phyloP scores from a whole-genome alignment of 2,888 invertebrate species.

The Coenonympha arcania region DNA sequence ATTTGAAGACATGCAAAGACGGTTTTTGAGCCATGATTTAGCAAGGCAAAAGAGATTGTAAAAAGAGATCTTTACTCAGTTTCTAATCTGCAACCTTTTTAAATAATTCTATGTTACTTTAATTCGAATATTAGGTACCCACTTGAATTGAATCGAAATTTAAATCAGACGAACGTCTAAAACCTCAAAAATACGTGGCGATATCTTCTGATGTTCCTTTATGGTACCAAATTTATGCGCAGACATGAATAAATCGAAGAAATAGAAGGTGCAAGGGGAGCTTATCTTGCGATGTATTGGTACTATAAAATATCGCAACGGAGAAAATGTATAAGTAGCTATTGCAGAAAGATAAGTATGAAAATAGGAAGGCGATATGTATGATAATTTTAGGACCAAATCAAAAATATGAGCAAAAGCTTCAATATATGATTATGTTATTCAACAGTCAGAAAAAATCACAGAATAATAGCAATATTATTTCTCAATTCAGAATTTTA shows the following conservation, averaged over 20 bases:
- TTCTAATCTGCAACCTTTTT: too few species aligned
- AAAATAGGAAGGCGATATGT: slow-evolving; percentile 12
- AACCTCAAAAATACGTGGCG: slow-evolving; percentile 6
- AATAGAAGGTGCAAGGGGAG: slow-evolving; percentile 51
- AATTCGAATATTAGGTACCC: background rate
- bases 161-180: background rate
- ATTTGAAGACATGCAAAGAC: too few species aligned
- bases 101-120: background rate
- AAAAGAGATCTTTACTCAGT: too few species aligned
- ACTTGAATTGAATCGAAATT: background rate
- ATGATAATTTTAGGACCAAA: slow-evolving; percentile 10
- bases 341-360: slow-evolving; percentile 14
- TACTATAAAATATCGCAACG: slow-evolving; percentile 56
- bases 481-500: background rate
- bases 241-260: slow-evolving; percentile 68
- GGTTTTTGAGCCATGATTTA: too few species aligned
- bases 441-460: background rate
- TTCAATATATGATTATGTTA: background rate
- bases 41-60: too few species aligned
- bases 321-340: slow-evolving; percentile 36
- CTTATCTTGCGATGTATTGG: slow-evolving; percentile 64
- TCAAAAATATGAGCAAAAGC: background rate
- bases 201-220: slow-evolving; percentile 37
- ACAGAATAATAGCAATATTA: too few species aligned
- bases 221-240: slow-evolving; percentile 54